A percentile compares a stretch with the other conserved stretches of the same genome.
These are phyloP conservation scores for Polypedilum pembai DNA, from an alignment of 1,140 invertebrate species.

Conservation along the genomic window DNA sequence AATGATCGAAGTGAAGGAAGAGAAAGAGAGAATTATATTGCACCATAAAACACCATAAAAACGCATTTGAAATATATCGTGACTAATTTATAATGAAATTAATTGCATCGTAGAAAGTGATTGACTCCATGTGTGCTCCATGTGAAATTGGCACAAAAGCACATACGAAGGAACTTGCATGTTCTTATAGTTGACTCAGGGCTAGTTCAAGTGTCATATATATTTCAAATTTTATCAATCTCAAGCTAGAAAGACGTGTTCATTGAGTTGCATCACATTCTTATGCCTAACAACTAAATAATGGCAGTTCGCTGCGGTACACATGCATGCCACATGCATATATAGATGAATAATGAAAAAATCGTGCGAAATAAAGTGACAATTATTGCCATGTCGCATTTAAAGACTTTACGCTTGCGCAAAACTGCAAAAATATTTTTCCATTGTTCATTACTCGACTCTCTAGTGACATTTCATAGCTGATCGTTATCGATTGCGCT, in stretches of 20 bases:
- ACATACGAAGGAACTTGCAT: too few relatives aligned
- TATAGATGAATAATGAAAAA: constrained; percentile 14
- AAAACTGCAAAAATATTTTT: neutral
- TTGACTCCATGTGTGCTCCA: neutral
- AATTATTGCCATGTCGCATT: constrained; percentile 17
- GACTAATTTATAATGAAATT: constrained; percentile 27
- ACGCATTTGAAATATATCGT: constrained; percentile 22
- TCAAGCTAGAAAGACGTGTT: neutral
- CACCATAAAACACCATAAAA: constrained; percentile 15
- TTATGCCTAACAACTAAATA: too few relatives aligned
- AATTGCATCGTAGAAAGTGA: constrained; percentile 10
- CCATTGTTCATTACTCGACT: constrained; percentile 5
- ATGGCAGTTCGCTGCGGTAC: neutral
- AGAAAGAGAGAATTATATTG: neutral
- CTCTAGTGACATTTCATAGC: constrained; percentile 23
- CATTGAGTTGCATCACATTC: constrained; percentile 7
- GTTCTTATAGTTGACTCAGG: too few relatives aligned
- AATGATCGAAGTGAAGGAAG: neutral
- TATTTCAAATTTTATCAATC: neutral
- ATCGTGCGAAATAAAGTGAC: constrained; percentile 16
- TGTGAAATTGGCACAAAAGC: neutral
- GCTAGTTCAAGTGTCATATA: too few relatives aligned
- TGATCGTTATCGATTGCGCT: constrained; percentile 20
- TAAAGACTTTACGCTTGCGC: constrained; percentile 10
- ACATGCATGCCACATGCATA: neutral